Conservation (phyloP, 2,797 vertebrate genomes). For the Smutsia gigantea region DNA sequence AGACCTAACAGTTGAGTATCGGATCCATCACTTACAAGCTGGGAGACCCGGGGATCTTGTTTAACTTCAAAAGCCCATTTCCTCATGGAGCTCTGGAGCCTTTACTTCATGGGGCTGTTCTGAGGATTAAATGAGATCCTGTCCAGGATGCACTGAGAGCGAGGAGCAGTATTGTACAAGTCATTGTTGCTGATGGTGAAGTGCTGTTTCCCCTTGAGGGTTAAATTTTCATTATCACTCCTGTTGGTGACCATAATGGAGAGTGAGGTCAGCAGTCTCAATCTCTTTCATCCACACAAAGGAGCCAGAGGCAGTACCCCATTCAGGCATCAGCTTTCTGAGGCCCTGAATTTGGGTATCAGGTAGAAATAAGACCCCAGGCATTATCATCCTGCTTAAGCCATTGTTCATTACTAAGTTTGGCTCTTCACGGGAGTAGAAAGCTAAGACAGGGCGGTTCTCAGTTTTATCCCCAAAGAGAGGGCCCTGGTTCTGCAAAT, state of each 20-base stretch:
- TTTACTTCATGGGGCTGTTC: not conserved
- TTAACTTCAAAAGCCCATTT: not conserved
- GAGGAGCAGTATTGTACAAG: not conserved
- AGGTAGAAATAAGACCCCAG: conserved; percentile 20
- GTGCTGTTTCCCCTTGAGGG: too few species aligned
- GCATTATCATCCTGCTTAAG: not conserved
- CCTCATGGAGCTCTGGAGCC: not conserved
- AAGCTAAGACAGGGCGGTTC: not conserved
- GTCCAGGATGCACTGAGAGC: not conserved
- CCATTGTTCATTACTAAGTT: not conserved
- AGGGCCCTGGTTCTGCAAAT: not conserved
- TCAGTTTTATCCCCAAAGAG: not conserved
- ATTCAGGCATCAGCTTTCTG: not conserved
- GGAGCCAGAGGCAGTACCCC: not conserved
- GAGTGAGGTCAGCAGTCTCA: not conserved
- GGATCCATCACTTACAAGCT: not conserved
- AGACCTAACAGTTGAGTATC: not conserved
- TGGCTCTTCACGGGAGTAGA: not conserved
- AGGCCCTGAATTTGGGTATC: not conserved
- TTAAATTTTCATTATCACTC: not conserved
- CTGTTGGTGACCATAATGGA: not conserved
- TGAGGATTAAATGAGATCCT: not conserved
- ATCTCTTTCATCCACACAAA: not conserved
- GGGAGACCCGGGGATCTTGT: not conserved
- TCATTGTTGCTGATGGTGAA: not conserved